Base-by-base conservation (phyloP, 1,140 invertebrate species). In the Spodoptera frugiperda region DNA sequence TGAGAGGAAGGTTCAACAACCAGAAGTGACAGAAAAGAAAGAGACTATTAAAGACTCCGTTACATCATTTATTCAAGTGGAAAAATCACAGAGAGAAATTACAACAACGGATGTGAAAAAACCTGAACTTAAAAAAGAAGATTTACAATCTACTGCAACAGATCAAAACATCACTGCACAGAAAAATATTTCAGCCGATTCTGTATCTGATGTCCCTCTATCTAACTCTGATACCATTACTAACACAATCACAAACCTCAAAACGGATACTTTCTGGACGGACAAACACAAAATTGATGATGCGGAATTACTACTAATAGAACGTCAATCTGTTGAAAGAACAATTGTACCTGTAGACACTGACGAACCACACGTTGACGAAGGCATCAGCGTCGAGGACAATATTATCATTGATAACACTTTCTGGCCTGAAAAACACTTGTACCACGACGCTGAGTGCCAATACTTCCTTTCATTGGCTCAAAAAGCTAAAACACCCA, bases 361-460 rank as follows among this genome's bases (percentile, higher is more conserved):
- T 67, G 51, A 79, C 11, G 67, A 77, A 59, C 63, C 78, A 57
- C 30, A 57, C 17, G 21, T 55, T 25, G 74, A 82, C 44, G 59
- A 77, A 8, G 48, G 68, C 17, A 51, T 80, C 46, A 83, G 82
- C 54, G 54, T 89, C 57, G 77, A 88, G 54, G 72, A 85, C 82
- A 95, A 95, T 90, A 82, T 95, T 67, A 82, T 84, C 51, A 86
- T 91, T 2, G 96, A 96, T 77, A 82, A 88, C 78, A 91, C 94
- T 11, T 96, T 96, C 85, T 97, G 96, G 96, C 81, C 90, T 0
- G 94, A 95, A 14, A 96, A 96, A 85, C 88, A 91, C 80, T 71
- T 93, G 10, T 96, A 96, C 81, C 94, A 96, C 79, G 95, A 96
- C 75, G 96, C 96, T 5, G 96, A 96, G 88, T 94, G 95, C 78